Conservation (phyloP, 1,140 invertebrate species). For the Brachionus manjavacas region DNA sequence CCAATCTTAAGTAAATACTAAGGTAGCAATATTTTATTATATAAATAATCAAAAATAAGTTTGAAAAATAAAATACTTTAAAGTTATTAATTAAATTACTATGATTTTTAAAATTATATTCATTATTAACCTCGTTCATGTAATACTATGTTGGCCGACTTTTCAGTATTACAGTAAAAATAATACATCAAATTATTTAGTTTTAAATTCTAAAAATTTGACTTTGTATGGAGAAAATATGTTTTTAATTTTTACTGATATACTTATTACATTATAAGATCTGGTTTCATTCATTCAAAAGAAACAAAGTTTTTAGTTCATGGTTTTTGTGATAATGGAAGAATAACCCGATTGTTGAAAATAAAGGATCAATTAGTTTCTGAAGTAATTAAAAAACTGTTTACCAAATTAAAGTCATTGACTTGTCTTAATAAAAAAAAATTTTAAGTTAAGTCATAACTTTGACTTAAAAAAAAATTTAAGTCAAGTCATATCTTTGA, state of each 20-base stretch:
- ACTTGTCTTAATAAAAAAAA: no score
- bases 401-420: no score
- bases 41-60: not conserved
- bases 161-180: constrained; percentile 21
- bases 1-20: not conserved
- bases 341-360: constrained; percentile 44
- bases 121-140: not conserved
- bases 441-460: no score
- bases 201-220: not conserved
- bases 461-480: no score
- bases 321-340: constrained; percentile 38
- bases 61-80: not conserved
- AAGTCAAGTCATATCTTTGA: no score
- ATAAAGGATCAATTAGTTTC: constrained; percentile 49
- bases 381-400: not conserved
- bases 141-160: constrained; percentile 16
- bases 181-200: not conserved
- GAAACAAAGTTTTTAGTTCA: constrained; percentile 38
- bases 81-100: not conserved
- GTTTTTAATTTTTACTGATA: not conserved
- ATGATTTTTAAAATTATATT: not conserved
- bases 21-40: not conserved
- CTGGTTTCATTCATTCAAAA: not conserved
- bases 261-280: not conserved
- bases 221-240: not conserved